phyloP scores from a whole-genome alignment of 1,140 invertebrate genomes.

The Nomia melanderi region DNA sequence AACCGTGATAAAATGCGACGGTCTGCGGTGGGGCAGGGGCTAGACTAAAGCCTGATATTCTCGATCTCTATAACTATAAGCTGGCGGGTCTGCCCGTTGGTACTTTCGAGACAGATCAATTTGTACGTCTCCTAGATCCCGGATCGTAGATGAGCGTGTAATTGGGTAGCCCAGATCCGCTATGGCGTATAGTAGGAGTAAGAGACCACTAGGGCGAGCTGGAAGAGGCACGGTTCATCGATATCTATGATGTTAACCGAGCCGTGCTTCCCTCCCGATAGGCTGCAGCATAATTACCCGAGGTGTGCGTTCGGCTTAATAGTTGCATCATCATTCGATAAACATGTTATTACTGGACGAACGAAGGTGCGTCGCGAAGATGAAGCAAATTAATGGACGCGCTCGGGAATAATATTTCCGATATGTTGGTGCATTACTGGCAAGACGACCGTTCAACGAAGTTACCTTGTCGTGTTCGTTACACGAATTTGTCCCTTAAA shows the following conservation, averaged over 20 bases:
- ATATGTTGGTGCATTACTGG: too few species aligned
- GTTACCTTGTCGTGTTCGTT: too few species aligned
- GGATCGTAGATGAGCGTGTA: slow-evolving; percentile 76
- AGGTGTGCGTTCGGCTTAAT: slow-evolving; percentile 67
- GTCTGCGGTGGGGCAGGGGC: not conserved
- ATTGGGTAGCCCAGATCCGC: slow-evolving; percentile 74
- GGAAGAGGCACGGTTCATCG: slow-evolving; percentile 65
- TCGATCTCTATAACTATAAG: slow-evolving; percentile 48
- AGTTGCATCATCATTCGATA: slow-evolving; percentile 71
- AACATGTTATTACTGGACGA: slow-evolving; percentile 72
- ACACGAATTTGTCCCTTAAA: too few species aligned
- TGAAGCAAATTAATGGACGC: slow-evolving; percentile 52
- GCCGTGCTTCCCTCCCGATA: slow-evolving; percentile 71
- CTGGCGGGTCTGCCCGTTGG: not conserved
- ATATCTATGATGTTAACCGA: slow-evolving; percentile 75
- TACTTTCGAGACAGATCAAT: slow-evolving; percentile 74
- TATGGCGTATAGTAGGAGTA: slow-evolving; percentile 26
- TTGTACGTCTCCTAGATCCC: slow-evolving; percentile 74
- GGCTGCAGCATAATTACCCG: slow-evolving; percentile 73
- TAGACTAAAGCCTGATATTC: slow-evolving; percentile 22
- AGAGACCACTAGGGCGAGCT: slow-evolving; percentile 22
- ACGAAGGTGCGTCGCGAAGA: slow-evolving; percentile 43
- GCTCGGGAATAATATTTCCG: slow-evolving; percentile 3
- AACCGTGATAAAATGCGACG: not conserved
- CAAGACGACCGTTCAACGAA: too few species aligned